A percentile compares a stretch with the other conserved stretches of the same genome.
These are phyloP conservation scores for Ischnura elegans DNA, from an alignment of 2,888 invertebrate genomes.

Conservation along the genomic window DNA sequence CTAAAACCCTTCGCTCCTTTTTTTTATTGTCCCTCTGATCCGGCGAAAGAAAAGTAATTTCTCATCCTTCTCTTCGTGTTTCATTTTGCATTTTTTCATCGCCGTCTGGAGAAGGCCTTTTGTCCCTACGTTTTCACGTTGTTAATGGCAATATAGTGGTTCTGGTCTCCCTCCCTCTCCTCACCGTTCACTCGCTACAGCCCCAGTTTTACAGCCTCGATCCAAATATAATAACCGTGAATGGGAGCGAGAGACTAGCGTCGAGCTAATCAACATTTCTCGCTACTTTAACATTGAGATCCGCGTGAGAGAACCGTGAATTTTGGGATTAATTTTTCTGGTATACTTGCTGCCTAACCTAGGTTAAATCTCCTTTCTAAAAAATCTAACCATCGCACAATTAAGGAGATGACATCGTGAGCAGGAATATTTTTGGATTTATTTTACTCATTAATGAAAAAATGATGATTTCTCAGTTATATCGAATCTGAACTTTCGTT, in stretches of 20 bases:
- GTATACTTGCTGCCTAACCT: no score
- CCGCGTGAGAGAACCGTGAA: neutral
- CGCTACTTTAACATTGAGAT: no score
- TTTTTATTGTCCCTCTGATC: neutral
- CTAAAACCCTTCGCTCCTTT: neutral
- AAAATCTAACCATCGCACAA: no score
- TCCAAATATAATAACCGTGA: conserved; percentile 13
- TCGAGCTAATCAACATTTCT: no score
- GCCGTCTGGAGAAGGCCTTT: neutral
- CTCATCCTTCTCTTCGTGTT: neutral
- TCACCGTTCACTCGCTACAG: neutral
- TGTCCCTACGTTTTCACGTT: neutral
- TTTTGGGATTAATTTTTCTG: neutral
- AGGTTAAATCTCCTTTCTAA: no score
- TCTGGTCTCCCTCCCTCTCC: neutral
- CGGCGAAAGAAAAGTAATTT: neutral
- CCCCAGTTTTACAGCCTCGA: conserved; percentile 16
- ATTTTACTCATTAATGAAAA: no score
- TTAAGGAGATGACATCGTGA: no score
- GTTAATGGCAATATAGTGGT: conserved; percentile 41
- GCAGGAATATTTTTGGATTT: no score
- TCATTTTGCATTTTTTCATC: neutral
- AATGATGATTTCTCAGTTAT: no score
- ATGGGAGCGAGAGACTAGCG: neutral
- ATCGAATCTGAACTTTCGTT: no score